Percentiles rank a stretch among this genome's conserved stretches.
phyloP scores from a whole-genome alignment of 2,797 vertebrate species.

The Crenuchus spilurus region DNA sequence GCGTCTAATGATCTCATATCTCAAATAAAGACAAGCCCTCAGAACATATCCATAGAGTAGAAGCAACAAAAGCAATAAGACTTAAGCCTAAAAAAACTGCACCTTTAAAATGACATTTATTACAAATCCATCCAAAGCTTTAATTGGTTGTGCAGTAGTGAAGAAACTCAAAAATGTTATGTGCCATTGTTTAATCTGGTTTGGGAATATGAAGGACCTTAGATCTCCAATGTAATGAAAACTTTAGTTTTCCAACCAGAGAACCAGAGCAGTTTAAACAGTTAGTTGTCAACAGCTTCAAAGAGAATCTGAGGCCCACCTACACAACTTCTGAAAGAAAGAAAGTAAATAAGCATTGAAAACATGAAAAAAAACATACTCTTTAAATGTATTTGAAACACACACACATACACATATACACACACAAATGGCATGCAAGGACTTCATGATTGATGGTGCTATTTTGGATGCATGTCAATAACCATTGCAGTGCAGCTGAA shows the following conservation, averaged over 20 bases:
- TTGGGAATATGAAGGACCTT: conserved; percentile 13
- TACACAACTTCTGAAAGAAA: conserved; percentile 43
- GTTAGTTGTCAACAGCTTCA: conserved; percentile 46
- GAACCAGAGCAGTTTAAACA: background rate
- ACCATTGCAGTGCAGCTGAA: background rate
- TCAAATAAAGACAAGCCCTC: conserved; percentile 23
- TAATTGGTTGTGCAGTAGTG: background rate
- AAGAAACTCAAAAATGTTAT: background rate
- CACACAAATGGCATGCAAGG: background rate
- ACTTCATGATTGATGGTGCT: background rate
- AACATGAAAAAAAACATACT: background rate
- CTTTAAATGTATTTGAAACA: conserved; percentile 16
- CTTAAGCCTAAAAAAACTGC: background rate
- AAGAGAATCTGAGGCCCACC: conserved; percentile 58
- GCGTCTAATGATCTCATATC: conserved; percentile 48
- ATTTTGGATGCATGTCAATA: background rate
- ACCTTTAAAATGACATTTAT: background rate
- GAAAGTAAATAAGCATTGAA: conserved; percentile 33
- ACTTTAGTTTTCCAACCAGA: conserved; percentile 1
- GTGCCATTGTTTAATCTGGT: conserved; percentile 1
- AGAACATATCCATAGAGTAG: conserved; percentile 27
- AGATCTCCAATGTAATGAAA: conserved; percentile 32
- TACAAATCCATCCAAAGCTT: background rate
- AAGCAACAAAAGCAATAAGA: background rate
- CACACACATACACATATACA: too few species aligned